These are phyloP conservation scores for Dusona sp. DNA, from an alignment of 2,888 invertebrate genomes.

Conservation along the genomic window DNA sequence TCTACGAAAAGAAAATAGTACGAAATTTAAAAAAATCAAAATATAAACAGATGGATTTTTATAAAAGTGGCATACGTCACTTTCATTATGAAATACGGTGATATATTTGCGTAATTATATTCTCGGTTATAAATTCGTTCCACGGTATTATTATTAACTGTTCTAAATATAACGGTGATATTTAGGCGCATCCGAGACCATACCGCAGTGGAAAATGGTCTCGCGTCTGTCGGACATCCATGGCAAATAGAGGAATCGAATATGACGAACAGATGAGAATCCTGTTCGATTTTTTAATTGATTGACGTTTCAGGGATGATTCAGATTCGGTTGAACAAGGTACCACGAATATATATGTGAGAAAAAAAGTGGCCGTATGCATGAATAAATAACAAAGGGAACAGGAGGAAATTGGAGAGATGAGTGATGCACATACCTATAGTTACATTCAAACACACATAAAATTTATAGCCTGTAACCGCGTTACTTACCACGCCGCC, in stretches of 20 bases:
- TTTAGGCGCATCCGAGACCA: background rate
- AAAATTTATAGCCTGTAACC: constrained; percentile 55
- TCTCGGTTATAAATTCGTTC: background rate
- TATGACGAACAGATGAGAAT: constrained; percentile 58
- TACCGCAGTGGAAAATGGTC: background rate
- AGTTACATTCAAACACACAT: constrained; percentile 24
- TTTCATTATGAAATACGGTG: background rate
- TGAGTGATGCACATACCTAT: background rate
- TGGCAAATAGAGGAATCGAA: constrained; percentile 48
- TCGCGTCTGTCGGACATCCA: background rate
- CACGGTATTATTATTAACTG: background rate
- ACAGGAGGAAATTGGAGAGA: constrained; percentile 30
- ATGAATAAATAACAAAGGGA: constrained; percentile 68
- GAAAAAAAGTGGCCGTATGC: constrained; percentile 51
- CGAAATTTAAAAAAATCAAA: no score
- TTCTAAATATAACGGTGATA: background rate
- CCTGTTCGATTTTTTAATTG: constrained; percentile 52
- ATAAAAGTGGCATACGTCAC: background rate
- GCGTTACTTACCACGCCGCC: constrained; percentile 88
- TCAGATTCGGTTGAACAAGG: constrained; percentile 21
- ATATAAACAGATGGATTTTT: no score
- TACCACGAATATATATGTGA: constrained; percentile 1
- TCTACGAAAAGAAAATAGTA: no score
- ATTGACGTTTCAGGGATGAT: constrained; percentile 45
- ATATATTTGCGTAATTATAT: background rate